Conservation (phyloP, 1,140 invertebrate species). For the Teleogryllus occipitalis region DNA sequence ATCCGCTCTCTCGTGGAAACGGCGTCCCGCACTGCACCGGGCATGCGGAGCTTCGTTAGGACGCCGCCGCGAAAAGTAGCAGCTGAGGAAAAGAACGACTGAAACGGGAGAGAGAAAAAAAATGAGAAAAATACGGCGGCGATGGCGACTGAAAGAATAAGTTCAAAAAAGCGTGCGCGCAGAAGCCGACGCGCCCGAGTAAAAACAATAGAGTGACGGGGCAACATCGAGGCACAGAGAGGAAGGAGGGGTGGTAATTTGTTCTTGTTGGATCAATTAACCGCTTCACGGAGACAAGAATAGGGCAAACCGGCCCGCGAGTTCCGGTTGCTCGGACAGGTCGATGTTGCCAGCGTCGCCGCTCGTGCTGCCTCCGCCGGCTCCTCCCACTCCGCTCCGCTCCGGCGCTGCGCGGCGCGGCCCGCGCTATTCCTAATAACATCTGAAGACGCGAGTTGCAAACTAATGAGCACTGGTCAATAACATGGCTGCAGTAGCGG, state of each 20-base stretch:
- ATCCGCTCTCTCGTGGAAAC: neutral
- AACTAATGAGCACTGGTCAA: too few species aligned
- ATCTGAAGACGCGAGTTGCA: too few species aligned
- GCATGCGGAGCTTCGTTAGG: neutral
- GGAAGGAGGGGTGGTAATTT: neutral
- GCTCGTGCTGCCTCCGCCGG: too few species aligned
- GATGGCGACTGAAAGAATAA: neutral
- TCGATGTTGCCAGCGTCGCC: too few species aligned
- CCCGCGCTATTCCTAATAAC: too few species aligned
- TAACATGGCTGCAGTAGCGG: too few species aligned
- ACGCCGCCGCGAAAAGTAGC: neutral
- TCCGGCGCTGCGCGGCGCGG: too few species aligned
- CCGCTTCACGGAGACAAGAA: neutral
- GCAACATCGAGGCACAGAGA: neutral
- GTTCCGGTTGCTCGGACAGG: neutral
- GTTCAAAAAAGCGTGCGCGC: too few species aligned
- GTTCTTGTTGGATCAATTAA: slow-evolving; percentile 1
- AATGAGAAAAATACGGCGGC: neutral
- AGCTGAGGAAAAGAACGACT: neutral
- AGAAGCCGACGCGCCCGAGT: too few species aligned
- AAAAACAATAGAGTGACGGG: neutral
- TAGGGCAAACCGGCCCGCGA: neutral
- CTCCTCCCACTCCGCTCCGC: too few species aligned
- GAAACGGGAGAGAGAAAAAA: neutral
- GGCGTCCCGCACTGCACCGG: neutral